Evolutionary conservation across 2,113 vertebrate genomes (phyloP), one percentile per base, ranked within the genome.

Genomic region (Hylia prasina): DNA sequence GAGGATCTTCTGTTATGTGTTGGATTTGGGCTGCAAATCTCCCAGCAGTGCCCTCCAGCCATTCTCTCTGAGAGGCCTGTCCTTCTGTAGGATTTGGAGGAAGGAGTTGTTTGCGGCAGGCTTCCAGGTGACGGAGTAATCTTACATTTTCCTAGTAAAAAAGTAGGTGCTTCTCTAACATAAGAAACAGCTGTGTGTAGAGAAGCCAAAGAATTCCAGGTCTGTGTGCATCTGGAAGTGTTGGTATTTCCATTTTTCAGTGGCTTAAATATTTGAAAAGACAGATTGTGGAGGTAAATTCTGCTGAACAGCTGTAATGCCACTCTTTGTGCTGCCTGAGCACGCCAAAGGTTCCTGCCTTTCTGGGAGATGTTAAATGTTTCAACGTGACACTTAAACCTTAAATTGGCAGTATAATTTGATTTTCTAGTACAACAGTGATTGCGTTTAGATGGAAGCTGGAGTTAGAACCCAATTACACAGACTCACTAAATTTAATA

Each of bases 31-130:
- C 77, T 77, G 83, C 50, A 37, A 28, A n/a, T 10, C 7, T 50
- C 20, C 24, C 42, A 23, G 76, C 63, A 35, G 40, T 0, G 0
- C 35, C 53, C 14, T 45, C 17, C 57, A 60, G 37, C 39, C 7
- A 0, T 25, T 75, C 11, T 82, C 37, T 85, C 11, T 1, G 1
- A n/a, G 39, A 58, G 40, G 37, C 33, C 42, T 61, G 3, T 56
- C 45, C 45, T 40, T 72, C 27, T 33, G 1, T 14, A 25, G 63
- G 47, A 7, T 16, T 56, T 53, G 10, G 30, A 76, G 21, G 27
- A 40, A 77, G 57, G 3, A 28, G 10, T 12, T 88, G 44, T 70
- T 66, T 39, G 9, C 40, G 70, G 2, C 17, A 25, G 33, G 6
- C 33, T 70, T 78, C 33, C 80, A 73, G 30, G n/a, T 23, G 30